Evolutionary conservation across 2,113 vertebrate genomes (phyloP).

Genomic region (Megalops atlanticus): DNA sequence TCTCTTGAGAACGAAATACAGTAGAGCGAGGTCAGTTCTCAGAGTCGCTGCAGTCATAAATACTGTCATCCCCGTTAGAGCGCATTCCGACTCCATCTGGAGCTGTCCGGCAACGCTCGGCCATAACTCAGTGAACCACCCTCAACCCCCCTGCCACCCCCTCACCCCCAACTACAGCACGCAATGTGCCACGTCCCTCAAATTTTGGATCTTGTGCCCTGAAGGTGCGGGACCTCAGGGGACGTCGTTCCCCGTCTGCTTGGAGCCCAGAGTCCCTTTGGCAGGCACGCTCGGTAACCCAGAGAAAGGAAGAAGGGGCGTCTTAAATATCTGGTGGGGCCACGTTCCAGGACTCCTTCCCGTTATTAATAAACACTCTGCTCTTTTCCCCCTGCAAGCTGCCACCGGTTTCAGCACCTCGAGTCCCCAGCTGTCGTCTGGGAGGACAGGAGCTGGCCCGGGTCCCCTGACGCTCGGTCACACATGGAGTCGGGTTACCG

Average conservation of each 20-base stretch:
- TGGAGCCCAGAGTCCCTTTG: slow-evolving; percentile 34
- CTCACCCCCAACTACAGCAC: no score
- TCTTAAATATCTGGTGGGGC: slow-evolving; percentile 54
- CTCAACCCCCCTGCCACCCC: not conserved
- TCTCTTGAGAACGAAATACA: no score
- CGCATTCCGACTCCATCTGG: not conserved
- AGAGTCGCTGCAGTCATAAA: not conserved
- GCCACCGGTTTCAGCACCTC: slow-evolving; percentile 52
- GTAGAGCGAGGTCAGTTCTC: not conserved
- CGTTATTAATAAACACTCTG: slow-evolving; percentile 68
- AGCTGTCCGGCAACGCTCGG: not conserved
- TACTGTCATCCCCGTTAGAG: not conserved
- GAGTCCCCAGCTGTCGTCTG: slow-evolving; percentile 72
- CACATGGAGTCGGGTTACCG: slow-evolving; percentile 55
- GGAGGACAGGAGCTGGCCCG: slow-evolving; percentile 56
- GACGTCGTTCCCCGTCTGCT: not conserved
- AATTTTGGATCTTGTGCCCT: not conserved
- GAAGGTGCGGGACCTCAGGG: not conserved
- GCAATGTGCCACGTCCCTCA: not conserved
- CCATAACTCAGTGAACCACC: not conserved
- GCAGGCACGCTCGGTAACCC: slow-evolving; percentile 21
- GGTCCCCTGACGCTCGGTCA: slow-evolving; percentile 6
- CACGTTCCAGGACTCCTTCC: slow-evolving; percentile 45
- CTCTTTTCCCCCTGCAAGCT: slow-evolving; percentile 42
- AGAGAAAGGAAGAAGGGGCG: slow-evolving; percentile 43